Base-by-base conservation (phyloP, 2,113 vertebrate species). In the Cyprinodon variegatus region DNA sequence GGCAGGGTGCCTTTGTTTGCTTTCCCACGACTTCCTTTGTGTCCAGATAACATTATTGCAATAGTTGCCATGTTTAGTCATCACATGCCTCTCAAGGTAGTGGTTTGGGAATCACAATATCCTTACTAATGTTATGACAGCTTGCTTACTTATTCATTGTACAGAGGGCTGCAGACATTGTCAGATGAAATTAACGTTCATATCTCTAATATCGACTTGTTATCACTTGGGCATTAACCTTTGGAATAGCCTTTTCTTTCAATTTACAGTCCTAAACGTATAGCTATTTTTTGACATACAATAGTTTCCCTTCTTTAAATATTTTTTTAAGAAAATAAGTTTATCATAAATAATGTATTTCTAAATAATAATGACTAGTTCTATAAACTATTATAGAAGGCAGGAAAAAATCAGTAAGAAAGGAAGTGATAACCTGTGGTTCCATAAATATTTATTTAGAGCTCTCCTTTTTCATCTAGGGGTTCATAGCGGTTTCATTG, bases 61-160 rank as follows among this genome's bases (percentile, higher is more conserved):
- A 67, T 60, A 4, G 37, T 20, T 62, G 68, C 61, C 41, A 74
- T 78, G 67, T 83, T 83, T 78, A 38, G 69, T 62, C 48, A 70
- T 50, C 38, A n/a, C 69, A 45, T 5, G 77, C 41, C 72, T 84
- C 82, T 80, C 1, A 11, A 39, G 9, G 59, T 36, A 48, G 81
- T 67, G 71, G 69, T 57, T 82, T 71, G 17, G 39, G 81, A 86
- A 72, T 89, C 76, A 15, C 81, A 76, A 78, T 88, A 72, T 81
- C 72, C 74, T 66, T 40, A 70, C 74, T 86, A 88, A 89, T 90
- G 79, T 88, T 84, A 75, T 92, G 85, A 90, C 88, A 89, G 78
- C 78, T 83, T 89, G 83, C 88, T 90, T 17, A 38, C 76, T 84
- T 79, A 68, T 87, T 85, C 76, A 83, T 77, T 83, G 61, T 71